A percentile compares a stretch with the other conserved stretches of the same genome.
phyloP scores from a whole-genome alignment of 2,888 invertebrate genomes.

The Muschampia plurimacula region DNA sequence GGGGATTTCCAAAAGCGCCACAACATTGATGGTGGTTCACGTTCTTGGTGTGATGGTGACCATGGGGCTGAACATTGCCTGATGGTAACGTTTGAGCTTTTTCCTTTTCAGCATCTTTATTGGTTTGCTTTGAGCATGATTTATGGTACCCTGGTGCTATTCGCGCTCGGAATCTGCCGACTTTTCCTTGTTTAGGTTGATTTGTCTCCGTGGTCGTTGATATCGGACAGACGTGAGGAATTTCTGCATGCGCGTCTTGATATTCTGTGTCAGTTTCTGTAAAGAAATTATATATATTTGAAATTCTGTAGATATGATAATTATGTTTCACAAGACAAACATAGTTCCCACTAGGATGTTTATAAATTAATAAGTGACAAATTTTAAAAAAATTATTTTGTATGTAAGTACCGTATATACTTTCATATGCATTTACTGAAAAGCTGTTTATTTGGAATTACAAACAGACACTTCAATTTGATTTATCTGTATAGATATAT shows the following conservation, averaged over 20 bases:
- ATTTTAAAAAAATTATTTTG: too few relatives aligned
- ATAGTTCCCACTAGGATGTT: too few relatives aligned
- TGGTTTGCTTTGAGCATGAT: slow-evolving; percentile 57
- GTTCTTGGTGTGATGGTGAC: slow-evolving; percentile 77
- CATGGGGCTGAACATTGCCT: slow-evolving; percentile 69
- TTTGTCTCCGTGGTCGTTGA: slow-evolving; percentile 57
- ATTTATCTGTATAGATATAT: too few relatives aligned
- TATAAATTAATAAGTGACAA: too few relatives aligned
- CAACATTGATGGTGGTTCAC: slow-evolving; percentile 81
- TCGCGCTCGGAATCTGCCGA: slow-evolving; percentile 69
- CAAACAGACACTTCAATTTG: too few relatives aligned
- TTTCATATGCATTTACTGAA: too few relatives aligned
- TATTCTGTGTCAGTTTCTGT: slow-evolving; percentile 77
- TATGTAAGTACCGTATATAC: too few relatives aligned
- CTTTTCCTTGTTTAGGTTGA: slow-evolving; percentile 68
- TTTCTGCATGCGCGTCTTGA: slow-evolving; percentile 68
- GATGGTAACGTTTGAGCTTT: slow-evolving; percentile 46
- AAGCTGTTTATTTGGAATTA: too few relatives aligned
- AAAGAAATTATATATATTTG: not conserved
- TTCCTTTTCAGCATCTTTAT: slow-evolving; percentile 57
- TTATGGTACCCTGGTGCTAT: slow-evolving; percentile 75
- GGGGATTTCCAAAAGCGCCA: slow-evolving; percentile 80
- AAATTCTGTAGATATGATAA: not conserved
- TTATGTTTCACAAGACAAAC: too few relatives aligned
- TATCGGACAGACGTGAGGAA: slow-evolving; percentile 58